phyloP scores from a whole-genome alignment of 2,797 vertebrate genomes.

The Threskiornis aethiopicus region DNA sequence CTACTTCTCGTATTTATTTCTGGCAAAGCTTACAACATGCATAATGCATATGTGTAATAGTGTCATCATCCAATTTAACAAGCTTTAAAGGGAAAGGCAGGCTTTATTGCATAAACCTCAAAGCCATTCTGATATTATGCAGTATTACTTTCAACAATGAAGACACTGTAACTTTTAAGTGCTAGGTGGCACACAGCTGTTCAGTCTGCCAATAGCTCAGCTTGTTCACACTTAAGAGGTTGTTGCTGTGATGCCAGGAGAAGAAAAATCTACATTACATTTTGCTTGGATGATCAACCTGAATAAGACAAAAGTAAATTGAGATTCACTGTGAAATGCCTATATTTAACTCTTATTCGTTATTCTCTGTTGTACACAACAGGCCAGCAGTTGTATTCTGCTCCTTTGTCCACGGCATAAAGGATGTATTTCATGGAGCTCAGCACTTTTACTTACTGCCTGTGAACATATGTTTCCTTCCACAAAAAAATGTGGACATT shows the following conservation, averaged over 20 bases:
- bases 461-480: background rate
- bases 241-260: background rate
- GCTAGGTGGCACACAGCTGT: background rate
- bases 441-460: background rate
- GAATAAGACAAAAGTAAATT: background rate
- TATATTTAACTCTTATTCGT: background rate
- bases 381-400: background rate
- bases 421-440: accelerated
- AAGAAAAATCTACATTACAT: background rate
- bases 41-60: background rate
- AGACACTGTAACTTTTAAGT: background rate
- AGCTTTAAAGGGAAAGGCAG: background rate
- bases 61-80: background rate
- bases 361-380: background rate
- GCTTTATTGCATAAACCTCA: background rate
- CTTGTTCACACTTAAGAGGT: background rate
- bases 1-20: background rate
- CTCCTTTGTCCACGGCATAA: background rate
- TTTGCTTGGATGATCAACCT: background rate
- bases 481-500: accelerated
- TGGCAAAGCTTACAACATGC: background rate
- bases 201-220: background rate
- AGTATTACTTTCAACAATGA: background rate
- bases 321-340: background rate
- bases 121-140: background rate